Evolutionary conservation across 2,888 invertebrate genomes (phyloP), one percentile per base, ranked within the genome.

Genomic region (Leptothorax acervorum): DNA sequence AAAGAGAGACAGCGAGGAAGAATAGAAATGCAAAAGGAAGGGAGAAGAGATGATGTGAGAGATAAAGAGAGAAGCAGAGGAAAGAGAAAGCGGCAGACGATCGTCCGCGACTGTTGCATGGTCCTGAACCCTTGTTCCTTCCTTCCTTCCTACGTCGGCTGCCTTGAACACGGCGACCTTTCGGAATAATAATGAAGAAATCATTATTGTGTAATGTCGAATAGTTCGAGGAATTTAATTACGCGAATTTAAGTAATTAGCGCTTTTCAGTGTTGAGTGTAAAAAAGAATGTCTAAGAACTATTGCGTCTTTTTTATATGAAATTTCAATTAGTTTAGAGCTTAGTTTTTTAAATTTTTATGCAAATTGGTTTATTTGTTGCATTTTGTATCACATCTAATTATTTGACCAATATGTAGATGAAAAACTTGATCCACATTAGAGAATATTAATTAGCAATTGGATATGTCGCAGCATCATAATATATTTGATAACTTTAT

Each of bases 81-180:
- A 74, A 55, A 68, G 76, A 57, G 60, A 81, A 62, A 81, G 68
- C 39, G 57, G 66, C 55, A 73, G 79, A 73, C 79, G 86, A 87
- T 55, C 82, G 48, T 73, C 12, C 66, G 68, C 85, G 51, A 73
- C 63, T 39, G 84, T 79, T 78, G 73, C 55, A 62, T 74, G 53
- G 18, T 42, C 45, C 70, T 31, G 23, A 57, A 65, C 48, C 55
- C 55, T 71, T 78, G 39, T 79, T 63, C 11, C 62, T 83, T 71
- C 63, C 53, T 83, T 42, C 60, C 31, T 71, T 63, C 63, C 28
- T 57, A 57, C 79, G 23, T 85, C 63, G 42, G 63, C 31, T 84
- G 45, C 35, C 39, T 55, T 75, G 71, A 62, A 62, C 62, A 23
- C 63, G 28, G 23, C 51, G 53, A 53, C 28, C 60, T 35, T 18